Base-by-base conservation (phyloP, 2,113 vertebrate species). In the Dinomys branickii region DNA sequence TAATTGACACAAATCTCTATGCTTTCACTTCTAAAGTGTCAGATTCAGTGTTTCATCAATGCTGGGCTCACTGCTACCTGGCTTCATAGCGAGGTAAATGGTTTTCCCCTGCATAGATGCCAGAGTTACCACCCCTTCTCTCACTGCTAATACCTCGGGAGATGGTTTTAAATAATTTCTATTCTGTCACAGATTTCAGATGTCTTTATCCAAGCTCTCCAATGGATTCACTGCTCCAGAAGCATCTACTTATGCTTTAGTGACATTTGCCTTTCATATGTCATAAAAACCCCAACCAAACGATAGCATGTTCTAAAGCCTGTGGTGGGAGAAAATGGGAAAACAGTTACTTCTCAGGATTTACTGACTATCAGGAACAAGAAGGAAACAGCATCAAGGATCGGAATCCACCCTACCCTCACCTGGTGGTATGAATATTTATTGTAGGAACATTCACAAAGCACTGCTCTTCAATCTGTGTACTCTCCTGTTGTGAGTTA, bases 291-390 rank as follows among this genome's bases (percentile, higher is more conserved):
- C 16, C 58, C 58, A 78, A 30, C 41, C 5, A 47, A 50, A 50
- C 54, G 92, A 81, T 24, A 4, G 28, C 35, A 44, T 24, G 41
- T 61, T 69, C 82, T 26, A 22, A 84, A 90, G 85, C 75, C 38
- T 75, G 82, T 93, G 52, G 3, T 81, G n/a, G 65, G 6, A 92
- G 65, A 94, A 83, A 26, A 85, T 33, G 95, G 59, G 84, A 92
- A 67, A 59, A 44, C 59, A 16, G 47, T 65, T 95, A 16, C 4
- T 41, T 80, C 80, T 82, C 16, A 17, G 30, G 24, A 41, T 7
- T 65, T 83, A 75, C 10, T 84, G 28, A 81, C 35, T n/a, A 8
- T 11, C 88, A n/a, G 7, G 8, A 3, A n/a, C 82, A 10, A 59
- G n/a, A 90, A 93, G 26, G 30, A 20, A 96, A 26, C 1, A 10